Evolutionary conservation across 2,113 vertebrate species (phyloP).

Genomic region (Eurystomus gularis): DNA sequence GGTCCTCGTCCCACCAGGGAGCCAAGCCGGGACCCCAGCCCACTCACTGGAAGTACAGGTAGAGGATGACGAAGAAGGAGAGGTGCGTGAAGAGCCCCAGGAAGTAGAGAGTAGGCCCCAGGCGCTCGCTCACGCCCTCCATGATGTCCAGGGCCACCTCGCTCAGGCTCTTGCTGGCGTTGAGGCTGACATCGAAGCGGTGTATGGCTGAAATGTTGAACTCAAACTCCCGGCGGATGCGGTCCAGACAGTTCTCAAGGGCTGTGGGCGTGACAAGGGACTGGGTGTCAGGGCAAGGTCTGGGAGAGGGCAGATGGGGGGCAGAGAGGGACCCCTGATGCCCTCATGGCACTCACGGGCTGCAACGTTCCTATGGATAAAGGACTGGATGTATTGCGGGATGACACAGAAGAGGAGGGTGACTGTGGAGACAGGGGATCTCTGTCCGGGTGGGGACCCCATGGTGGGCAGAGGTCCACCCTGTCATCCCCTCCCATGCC

Average conservation of each 20-base stretch:
- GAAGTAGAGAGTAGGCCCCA: slow-evolving; percentile 40
- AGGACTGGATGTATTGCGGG: slow-evolving; percentile 78
- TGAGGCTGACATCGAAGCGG: slow-evolving; percentile 71
- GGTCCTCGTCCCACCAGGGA: rapidly evolving
- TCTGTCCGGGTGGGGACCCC: neutral
- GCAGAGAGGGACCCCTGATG: rapidly evolving
- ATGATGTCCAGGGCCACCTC: slow-evolving; percentile 80
- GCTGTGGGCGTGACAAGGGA: slow-evolving; percentile 63
- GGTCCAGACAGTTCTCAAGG: slow-evolving; percentile 50
- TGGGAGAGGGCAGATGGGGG: neutral
- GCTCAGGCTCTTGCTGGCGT: slow-evolving; percentile 78
- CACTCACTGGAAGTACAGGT: slow-evolving; percentile 81
- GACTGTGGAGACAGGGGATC: slow-evolving; percentile 52
- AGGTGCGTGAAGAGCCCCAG: slow-evolving; percentile 68
- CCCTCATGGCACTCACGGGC: slow-evolving; percentile 67
- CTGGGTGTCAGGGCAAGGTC: rapidly evolving
- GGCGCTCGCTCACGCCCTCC: slow-evolving; percentile 58
- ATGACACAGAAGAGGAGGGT: slow-evolving; percentile 80
- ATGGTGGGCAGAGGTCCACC: rapidly evolving
- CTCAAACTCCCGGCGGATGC: slow-evolving; percentile 82
- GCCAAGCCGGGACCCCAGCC: rapidly evolving
- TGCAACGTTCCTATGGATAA: slow-evolving; percentile 59
- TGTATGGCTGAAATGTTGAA: slow-evolving; percentile 82
- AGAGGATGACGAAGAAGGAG: slow-evolving; percentile 69
- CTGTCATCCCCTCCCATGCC: rapidly evolving